Percentiles rank a stretch among this genome's conserved stretches.
Conservation (phyloP, 2,888 invertebrate species). For the Chloroclystis v-ata region DNA sequence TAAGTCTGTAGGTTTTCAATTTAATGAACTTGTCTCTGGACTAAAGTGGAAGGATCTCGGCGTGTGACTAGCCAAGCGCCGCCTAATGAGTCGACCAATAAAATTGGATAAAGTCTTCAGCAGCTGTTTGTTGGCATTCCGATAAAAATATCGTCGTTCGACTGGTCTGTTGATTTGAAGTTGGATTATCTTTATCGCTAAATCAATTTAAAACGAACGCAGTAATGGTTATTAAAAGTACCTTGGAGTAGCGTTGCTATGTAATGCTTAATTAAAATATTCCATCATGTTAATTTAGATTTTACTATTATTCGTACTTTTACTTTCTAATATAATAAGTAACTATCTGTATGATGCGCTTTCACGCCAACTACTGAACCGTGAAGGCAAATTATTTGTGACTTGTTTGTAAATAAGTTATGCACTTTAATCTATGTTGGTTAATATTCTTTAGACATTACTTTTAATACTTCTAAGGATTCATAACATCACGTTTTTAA, state of each 20-base stretch:
- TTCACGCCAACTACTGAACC: no score
- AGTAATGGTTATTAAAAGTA: constrained; percentile 7
- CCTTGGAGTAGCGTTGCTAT: background rate
- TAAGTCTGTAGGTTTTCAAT: constrained; percentile 39
- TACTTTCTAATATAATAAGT: background rate
- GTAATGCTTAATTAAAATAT: constrained; percentile 1
- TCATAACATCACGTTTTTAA: no score
- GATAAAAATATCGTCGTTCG: constrained; percentile 27
- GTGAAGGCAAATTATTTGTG: no score
- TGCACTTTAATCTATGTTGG: no score
- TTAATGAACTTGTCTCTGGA: constrained; percentile 53
- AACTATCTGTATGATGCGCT: no score
- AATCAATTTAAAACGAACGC: constrained; percentile 7
- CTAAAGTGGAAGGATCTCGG: constrained; percentile 31
- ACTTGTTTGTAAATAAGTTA: no score
- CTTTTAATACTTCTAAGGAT: no score
- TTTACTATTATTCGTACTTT: background rate
- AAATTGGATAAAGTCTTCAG: constrained; percentile 41
- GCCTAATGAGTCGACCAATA: constrained; percentile 42
- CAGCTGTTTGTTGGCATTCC: constrained; percentile 40
- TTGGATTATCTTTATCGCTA: constrained; percentile 9
- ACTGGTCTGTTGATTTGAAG: constrained; percentile 11
- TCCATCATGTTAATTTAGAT: background rate
- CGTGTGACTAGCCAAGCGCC: constrained; percentile 35
- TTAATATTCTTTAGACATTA: no score